Evolutionary conservation across 1,140 invertebrate genomes (phyloP), one percentile per base, ranked within the genome.

Genomic region (Zaprionus tsacasi): DNA sequence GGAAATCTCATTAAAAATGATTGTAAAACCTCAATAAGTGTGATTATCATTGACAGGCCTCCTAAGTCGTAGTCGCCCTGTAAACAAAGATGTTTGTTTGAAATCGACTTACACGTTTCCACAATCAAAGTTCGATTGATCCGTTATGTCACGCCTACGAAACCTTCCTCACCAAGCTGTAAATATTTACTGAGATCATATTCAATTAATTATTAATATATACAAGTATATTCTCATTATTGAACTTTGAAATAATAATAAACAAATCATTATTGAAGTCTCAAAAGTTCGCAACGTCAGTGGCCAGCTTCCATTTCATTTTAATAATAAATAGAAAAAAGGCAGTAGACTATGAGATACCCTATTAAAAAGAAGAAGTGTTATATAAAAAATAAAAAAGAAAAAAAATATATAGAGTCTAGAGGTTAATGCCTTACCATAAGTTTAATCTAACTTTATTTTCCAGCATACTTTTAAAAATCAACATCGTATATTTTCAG

Each of bases 241-340:
- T 50, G 45, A 50, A 50, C 45, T 50, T 50, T 50, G 45, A 50
- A 50, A 25, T 50, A 21, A 50, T 50, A 50, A 50, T 50, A 50
- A 50, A 50, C 45, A 50, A 50, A 50, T 50, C 45, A 21, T 50
- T n/a, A n/a, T n/a, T 50, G 45, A 50, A 21, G 15, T 17, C 45
- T 50, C 17, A 21, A 25, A 50, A 50, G 45, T 21, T 50, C 45
- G 45, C 45, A 17, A 67, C 64, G 65, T 68, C 65, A 68, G 59
- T 56, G 65, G 15, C 40, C 21, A 21, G 1, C 65, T 48, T 36
- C 43, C 33, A 21, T 27, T 30, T 48, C 48, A 10, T 50, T 50
- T 56, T 38, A 2, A 6, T 0, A 55, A 55, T n/a, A 45, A 45
- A 8, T 8, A 8, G 40, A 15, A 0, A 15, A 15, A 15, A 8